A percentile compares a stretch with the other conserved stretches of the same genome.
Conservation (phyloP, 2,113 vertebrate species). For the Campylorhamphus procurvoides region DNA sequence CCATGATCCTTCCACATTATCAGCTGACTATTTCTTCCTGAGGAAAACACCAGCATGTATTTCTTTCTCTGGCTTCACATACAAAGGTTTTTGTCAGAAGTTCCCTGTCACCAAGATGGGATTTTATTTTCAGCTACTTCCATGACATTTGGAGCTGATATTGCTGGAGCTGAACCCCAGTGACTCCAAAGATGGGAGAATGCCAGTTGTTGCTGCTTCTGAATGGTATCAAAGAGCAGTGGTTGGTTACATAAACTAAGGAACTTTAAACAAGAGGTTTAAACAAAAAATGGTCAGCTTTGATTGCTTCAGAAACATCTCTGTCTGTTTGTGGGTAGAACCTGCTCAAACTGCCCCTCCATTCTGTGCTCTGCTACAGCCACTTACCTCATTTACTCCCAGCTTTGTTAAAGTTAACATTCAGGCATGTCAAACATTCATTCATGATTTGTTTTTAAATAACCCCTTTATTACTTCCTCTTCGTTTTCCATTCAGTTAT, state of each 20-base stretch:
- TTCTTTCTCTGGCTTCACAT: not conserved
- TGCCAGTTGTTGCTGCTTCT: not conserved
- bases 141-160: not conserved
- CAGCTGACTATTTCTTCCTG: not conserved
- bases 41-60: not conserved
- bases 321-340: not conserved
- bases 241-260: not conserved
- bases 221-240: not conserved
- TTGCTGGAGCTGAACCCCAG: not conserved
- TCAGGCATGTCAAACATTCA: not conserved
- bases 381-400: not conserved
- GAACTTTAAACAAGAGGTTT: not conserved
- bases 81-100: not conserved
- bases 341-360: not conserved
- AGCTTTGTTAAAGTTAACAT: not conserved
- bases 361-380: not conserved
- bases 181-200: not conserved
- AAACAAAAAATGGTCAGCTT: not conserved
- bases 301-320: not conserved
- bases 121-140: not conserved
- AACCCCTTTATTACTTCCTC: conserved; percentile 31
- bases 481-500: conserved; percentile 11
- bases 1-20: not conserved
- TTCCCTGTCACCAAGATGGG: fast-evolving
- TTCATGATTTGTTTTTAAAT: conserved; percentile 11